These are phyloP conservation scores for Mionectes olivaceus DNA, from an alignment of 2,797 vertebrate genomes.

Conservation along the genomic window DNA sequence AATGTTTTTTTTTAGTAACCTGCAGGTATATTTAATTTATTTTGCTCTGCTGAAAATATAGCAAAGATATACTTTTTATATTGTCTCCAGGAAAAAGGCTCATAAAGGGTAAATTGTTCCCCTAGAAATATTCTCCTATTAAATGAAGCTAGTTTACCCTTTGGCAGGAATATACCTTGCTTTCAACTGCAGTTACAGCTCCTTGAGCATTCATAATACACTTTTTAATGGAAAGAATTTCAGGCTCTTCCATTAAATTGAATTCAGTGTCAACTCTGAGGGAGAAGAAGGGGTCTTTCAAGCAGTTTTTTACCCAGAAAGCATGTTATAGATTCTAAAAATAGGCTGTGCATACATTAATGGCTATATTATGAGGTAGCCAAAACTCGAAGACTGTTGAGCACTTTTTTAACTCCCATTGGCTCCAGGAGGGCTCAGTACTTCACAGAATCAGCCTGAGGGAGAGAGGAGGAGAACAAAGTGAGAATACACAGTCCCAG, in stretches of 20 bases:
- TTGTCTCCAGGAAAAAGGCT: background rate
- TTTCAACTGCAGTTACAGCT: constrained; percentile 47
- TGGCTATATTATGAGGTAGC: constrained; percentile 1
- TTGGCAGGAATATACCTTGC: constrained; percentile 38
- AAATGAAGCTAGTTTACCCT: constrained; percentile 33
- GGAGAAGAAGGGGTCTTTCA: constrained; percentile 32
- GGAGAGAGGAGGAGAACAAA: constrained; percentile 41
- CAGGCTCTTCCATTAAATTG: constrained; percentile 64
- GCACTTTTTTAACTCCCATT: background rate
- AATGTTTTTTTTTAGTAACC: background rate
- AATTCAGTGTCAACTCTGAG: constrained; percentile 21
- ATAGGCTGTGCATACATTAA: constrained; percentile 49
- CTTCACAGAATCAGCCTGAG: constrained; percentile 37
- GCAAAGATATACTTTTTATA: background rate
- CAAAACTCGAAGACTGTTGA: background rate
- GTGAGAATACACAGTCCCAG: constrained; percentile 3
- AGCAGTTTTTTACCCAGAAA: background rate
- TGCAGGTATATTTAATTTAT: background rate
- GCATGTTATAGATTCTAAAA: constrained; percentile 34
- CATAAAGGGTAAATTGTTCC: constrained; percentile 38
- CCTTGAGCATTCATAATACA: constrained; percentile 59
- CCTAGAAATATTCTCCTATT: background rate
- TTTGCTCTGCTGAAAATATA: constrained; percentile 16
- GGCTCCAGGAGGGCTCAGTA: background rate
- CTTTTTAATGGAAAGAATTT: constrained; percentile 69